Percentiles rank a stretch among this genome's conserved stretches.
Evolutionary conservation across 1,140 invertebrate species (phyloP).

Genomic region (Drosophila nigromelanica): DNA sequence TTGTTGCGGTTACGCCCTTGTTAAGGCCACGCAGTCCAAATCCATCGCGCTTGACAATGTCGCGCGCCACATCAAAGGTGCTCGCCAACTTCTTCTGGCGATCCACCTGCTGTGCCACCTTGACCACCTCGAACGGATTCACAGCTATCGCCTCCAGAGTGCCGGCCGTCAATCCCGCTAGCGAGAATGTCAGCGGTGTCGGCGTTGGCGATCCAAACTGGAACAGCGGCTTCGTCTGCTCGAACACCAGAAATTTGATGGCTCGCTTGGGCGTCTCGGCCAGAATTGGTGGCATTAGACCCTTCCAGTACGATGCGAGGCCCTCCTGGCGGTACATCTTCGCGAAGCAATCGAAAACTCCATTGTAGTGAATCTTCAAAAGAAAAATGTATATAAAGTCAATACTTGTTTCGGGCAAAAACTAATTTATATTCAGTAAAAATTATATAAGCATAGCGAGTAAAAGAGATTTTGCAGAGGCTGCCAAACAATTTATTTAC

Average conservation of each 20-base stretch:
- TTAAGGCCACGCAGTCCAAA: constrained; percentile 92
- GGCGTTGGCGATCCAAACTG: constrained; percentile 89
- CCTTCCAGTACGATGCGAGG: constrained; percentile 93
- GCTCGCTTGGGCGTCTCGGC: constrained; percentile 98
- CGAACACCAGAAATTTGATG: constrained; percentile 96
- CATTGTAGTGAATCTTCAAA: constrained; percentile 87
- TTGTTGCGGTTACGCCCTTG: constrained; percentile 94
- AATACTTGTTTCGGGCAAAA: too few species aligned
- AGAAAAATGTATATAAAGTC: too few species aligned
- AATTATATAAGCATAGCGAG: too few species aligned
- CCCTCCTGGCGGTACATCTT: constrained; percentile 96
- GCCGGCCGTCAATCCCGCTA: constrained; percentile 94
- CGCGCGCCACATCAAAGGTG: constrained; percentile 90
- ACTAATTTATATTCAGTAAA: too few species aligned
- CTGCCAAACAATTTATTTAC: too few species aligned
- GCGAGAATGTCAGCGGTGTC: constrained; percentile 92
- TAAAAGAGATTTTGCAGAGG: too few species aligned
- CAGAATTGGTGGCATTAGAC: constrained; percentile 95
- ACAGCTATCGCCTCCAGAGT: constrained; percentile 95
- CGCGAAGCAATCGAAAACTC: constrained; percentile 92
- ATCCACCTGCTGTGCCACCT: constrained; percentile 93
- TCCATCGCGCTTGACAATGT: constrained; percentile 90
- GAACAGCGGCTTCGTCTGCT: constrained; percentile 95
- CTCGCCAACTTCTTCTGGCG: constrained; percentile 87
- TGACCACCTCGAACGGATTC: constrained; percentile 97